These are phyloP conservation scores for Leiothrix lutea DNA, from an alignment of 2,113 vertebrate species.

Conservation along the genomic window DNA sequence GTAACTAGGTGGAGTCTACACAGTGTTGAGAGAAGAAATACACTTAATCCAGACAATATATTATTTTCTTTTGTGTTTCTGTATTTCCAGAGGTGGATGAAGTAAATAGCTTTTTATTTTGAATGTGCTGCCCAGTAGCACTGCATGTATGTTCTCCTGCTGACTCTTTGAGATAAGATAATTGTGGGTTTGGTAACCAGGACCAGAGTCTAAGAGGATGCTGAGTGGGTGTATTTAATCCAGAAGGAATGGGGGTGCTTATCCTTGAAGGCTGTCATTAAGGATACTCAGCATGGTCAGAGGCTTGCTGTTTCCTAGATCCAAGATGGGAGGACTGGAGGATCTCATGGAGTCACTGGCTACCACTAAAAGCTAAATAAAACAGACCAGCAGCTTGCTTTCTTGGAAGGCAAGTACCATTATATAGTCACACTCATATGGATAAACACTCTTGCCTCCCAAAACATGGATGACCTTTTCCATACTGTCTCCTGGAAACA, in stretches of 20 bases:
- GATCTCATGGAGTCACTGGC: not conserved
- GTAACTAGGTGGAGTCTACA: not conserved
- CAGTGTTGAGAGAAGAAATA: not conserved
- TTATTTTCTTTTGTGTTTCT: not conserved
- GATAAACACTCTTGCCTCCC: not conserved
- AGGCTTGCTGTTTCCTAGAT: not conserved
- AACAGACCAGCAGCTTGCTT: not conserved
- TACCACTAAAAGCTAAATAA: not conserved
- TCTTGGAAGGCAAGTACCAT: not conserved
- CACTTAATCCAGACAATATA: not conserved
- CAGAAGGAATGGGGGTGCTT: not conserved
- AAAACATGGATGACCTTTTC: not conserved
- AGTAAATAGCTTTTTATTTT: not conserved
- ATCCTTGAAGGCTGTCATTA: not conserved
- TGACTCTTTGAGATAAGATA: not conserved
- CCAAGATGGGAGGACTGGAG: not conserved
- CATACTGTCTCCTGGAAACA: not conserved
- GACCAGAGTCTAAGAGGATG: not conserved
- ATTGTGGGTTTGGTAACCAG: accelerated
- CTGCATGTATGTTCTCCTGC: not conserved
- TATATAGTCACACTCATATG: not conserved
- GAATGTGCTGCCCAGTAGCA: not conserved
- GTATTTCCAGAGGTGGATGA: not conserved
- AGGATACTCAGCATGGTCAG: not conserved
- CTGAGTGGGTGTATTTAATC: not conserved